Conservation (phyloP, 1,140 invertebrate species). For the Tribolium madens region DNA sequence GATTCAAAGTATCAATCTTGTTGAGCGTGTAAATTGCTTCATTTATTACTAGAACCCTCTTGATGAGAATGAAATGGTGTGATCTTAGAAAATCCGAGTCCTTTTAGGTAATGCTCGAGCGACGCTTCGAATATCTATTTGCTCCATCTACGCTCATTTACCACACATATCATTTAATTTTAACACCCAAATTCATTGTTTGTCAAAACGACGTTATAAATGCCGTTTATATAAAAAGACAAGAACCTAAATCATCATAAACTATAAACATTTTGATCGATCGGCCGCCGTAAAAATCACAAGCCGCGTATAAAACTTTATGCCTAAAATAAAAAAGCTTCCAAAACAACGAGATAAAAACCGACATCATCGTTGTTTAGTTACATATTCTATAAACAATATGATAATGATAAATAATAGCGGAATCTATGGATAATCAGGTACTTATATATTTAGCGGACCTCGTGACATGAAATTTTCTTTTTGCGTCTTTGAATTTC, state of each 20-base stretch:
- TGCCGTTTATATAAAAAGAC: slow-evolving; percentile 8
- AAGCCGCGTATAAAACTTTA: slow-evolving; percentile 24
- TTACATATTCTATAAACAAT: slow-evolving; percentile 3
- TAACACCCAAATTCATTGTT: neutral
- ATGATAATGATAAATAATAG: slow-evolving; percentile 4
- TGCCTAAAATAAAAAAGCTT: slow-evolving; percentile 20
- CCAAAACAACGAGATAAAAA: slow-evolving; percentile 8
- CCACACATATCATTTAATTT: neutral
- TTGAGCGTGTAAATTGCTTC: slow-evolving; percentile 36
- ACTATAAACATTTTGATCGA: slow-evolving; percentile 23
- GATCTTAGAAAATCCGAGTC: slow-evolving; percentile 41
- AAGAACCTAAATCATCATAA: slow-evolving; percentile 22
- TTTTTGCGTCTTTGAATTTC: neutral
- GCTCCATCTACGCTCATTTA: neutral
- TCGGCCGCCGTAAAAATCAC: slow-evolving; percentile 29
- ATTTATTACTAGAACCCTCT: slow-evolving; percentile 37
- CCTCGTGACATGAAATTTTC: neutral
- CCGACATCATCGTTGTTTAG: neutral
- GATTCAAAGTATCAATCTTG: slow-evolving; percentile 37
- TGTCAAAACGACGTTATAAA: neutral
- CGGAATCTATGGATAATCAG: slow-evolving; percentile 4
- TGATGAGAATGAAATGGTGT: slow-evolving; percentile 42
- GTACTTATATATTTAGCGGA: slow-evolving; percentile 12
- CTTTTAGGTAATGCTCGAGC: slow-evolving; percentile 26
- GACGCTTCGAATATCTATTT: slow-evolving; percentile 13